Base-by-base conservation (phyloP, 2,797 vertebrate species). In the Sebastes itinus region DNA sequence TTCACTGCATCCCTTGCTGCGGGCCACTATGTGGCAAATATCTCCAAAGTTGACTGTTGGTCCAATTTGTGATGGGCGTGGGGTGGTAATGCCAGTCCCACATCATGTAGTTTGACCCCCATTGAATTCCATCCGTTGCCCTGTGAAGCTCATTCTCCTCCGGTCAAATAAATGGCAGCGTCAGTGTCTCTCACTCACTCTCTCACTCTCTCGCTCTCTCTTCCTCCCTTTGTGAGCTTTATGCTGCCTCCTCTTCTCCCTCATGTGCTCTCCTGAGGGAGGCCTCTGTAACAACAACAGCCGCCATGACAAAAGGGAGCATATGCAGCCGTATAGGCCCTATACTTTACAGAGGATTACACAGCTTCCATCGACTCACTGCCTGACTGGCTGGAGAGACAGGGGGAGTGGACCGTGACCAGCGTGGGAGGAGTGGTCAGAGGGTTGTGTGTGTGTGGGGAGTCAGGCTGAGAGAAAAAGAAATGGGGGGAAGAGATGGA, bases 51-150 rank as follows among this genome's bases (percentile, higher is more conserved):
- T 60, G 75, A 65, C 60, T 79, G 88, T 65, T 75, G 88, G 84
- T 86, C 86, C 86, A 73, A 72, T 81, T 61, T 54, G 56, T 75
- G 77, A 72, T 68, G 61, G 72, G 49, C 2, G 35, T 54, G 18
- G 64, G 87, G 72, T 35, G 79, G 76, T 52, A 65, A 78, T 72
- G 81, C 76, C 82, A 83, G 85, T 75, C 69, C 89, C 82, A 75
- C 92, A 92, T 94, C 83, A 90, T 90, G 89, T 83, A 61, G 82
- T 80, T 81, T 91, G 90, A 83, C 60, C 82, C 65, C 64, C 58
- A 49, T 11, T 82, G 75, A 89, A 78, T 73, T 80, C 79, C 89
- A 83, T 75, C 76, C 68, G 20, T 61, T 60, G 69, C 76, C 72
- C 55, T 5, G 30, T 5, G 74, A 78, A 80, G 83, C 77, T 90